Base-by-base conservation (phyloP, 2,797 vertebrate species). In the Eulemur mongoz region DNA sequence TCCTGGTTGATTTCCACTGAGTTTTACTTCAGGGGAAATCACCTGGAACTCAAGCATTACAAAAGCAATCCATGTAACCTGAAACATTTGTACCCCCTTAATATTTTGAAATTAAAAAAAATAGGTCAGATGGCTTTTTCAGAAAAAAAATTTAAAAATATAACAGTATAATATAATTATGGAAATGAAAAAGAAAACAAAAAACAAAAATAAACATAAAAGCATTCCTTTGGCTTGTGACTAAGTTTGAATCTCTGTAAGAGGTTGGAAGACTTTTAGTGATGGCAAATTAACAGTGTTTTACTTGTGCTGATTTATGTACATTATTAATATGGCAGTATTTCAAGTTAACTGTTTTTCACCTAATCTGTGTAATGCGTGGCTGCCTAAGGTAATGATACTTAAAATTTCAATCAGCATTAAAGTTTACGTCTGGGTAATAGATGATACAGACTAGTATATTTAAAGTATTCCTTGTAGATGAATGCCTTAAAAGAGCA, bases 331-430 rank as follows among this genome's bases (percentile, higher is more conserved):
- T 65, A 30, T 54, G 59, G 9, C 7, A 50, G 27, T 69, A 9
- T 65, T 78, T 78, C 78, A 91, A 75, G 35, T 73, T 92, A 89
- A 88, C 23, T 92, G 48, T 70, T 96, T 86, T 89, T 89, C 52
- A 38, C 35, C 22, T 93, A 14, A 63, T 12, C 79, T 80, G 5
- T 88, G 15, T 61, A 70, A 69, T 73, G n/a, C 25, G 35, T 92
- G 59, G 15, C 48, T 96, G 70, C 40, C 35, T 67, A 54, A 86
- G 73, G 35, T 93, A 82, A 91, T 93, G 38, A 59, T 35, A 50
- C 27, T 85, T 95, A 86, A 79, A 81, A 93, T 91, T 89, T 93
- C 45, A 83, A 4, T 76, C 35, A 76, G n/a, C 15, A 23, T 87
- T 95, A 67, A 73, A 57, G 11, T 83, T 65, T 97, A 50, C 22